phyloP scores from a whole-genome alignment of 2,888 invertebrate genomes.

The Epirrhoe alternata region DNA sequence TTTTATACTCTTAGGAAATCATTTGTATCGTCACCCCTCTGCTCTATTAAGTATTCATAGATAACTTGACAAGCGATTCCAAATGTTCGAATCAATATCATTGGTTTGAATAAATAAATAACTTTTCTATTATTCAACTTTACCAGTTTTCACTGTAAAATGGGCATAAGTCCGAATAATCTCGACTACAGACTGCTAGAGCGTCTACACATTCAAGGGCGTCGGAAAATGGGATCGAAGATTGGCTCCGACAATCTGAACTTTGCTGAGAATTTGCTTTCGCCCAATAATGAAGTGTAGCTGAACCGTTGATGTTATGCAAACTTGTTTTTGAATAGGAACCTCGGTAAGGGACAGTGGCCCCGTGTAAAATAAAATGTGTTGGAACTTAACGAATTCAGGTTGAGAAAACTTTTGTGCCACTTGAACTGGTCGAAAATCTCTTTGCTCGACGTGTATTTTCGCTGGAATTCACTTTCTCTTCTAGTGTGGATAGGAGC shows the following conservation, averaged over 20 bases:
- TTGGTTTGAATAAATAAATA: too few relatives aligned
- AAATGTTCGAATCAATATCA: too few relatives aligned
- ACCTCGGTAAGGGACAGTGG: neutral
- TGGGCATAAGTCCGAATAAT: conserved; percentile 40
- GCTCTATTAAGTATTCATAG: too few relatives aligned
- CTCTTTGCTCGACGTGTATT: too few relatives aligned
- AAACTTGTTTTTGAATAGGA: neutral
- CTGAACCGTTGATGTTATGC: conserved; percentile 6
- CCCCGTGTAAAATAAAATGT: neutral
- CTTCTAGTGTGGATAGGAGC: too few relatives aligned
- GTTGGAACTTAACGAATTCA: too few relatives aligned
- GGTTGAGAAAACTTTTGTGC: too few relatives aligned
- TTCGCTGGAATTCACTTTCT: too few relatives aligned
- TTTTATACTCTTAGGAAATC: too few relatives aligned
- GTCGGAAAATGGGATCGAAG: conserved; percentile 45
- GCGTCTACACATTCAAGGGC: conserved; percentile 41
- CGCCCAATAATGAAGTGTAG: conserved; percentile 20
- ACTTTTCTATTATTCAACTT: neutral
- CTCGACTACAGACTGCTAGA: conserved; percentile 38
- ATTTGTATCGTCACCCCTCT: too few relatives aligned
- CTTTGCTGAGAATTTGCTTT: conserved; percentile 28
- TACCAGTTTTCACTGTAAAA: conserved; percentile 18
- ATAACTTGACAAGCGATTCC: too few relatives aligned
- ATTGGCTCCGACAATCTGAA: conserved; percentile 41
- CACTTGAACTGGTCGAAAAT: too few relatives aligned